Conservation (phyloP, 1,140 invertebrate species). For the Idris sp. region DNA sequence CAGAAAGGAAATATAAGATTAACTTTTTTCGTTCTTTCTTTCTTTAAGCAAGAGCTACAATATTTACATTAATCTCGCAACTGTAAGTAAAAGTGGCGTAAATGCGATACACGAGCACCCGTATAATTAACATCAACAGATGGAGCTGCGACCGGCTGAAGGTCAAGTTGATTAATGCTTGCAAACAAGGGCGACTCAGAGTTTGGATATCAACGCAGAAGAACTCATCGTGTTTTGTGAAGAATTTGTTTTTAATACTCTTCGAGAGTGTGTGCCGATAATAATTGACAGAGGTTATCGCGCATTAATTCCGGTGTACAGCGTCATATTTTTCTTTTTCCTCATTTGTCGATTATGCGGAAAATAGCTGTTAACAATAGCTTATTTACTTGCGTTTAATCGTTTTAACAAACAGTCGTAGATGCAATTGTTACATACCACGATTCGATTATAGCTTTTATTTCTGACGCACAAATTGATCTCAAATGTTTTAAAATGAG, state of each 20-base stretch:
- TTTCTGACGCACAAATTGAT: too few species aligned
- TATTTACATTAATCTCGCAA: slow-evolving; percentile 36
- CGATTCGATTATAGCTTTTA: too few species aligned
- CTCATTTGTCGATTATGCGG: too few species aligned
- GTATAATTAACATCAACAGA: slow-evolving; percentile 49
- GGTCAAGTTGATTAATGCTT: slow-evolving; percentile 42
- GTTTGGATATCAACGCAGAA: slow-evolving; percentile 23
- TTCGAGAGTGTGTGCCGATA: slow-evolving; percentile 11
- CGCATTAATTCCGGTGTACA: slow-evolving; percentile 51
- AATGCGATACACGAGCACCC: slow-evolving; percentile 31
- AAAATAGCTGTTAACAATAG: too few species aligned
- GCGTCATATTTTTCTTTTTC: too few species aligned
- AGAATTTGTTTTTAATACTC: slow-evolving; percentile 17
- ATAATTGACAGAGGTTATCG: slow-evolving; percentile 61
- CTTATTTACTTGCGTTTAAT: too few species aligned
- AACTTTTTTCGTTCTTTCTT: too few species aligned
- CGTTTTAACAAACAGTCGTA: too few species aligned
- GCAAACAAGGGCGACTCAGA: slow-evolving; percentile 35
- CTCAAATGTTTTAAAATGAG: too few species aligned
- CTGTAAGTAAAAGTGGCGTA: slow-evolving; percentile 48
- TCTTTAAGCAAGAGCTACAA: too few species aligned
- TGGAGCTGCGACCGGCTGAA: slow-evolving; percentile 26
- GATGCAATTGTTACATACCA: too few species aligned
- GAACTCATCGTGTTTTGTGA: slow-evolving; percentile 29
- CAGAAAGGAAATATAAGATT: too few species aligned